Conservation (phyloP, 2,113 vertebrate genomes). For the Phylloscopus whistleri region DNA sequence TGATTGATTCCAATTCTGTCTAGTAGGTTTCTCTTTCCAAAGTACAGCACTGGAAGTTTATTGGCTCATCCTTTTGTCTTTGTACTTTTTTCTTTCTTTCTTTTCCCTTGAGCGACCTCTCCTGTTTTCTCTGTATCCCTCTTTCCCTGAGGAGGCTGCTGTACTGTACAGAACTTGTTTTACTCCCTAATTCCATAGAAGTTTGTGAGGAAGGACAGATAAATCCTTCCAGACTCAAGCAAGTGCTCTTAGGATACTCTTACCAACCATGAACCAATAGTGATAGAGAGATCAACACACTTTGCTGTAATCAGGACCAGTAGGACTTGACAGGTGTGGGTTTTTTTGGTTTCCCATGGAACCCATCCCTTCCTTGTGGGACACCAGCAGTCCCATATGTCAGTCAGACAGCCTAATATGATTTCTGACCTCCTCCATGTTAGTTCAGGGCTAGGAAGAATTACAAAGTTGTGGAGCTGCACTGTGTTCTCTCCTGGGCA, state of each 20-base stretch:
- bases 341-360: neutral
- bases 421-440: neutral
- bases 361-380: neutral
- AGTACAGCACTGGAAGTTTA: neutral
- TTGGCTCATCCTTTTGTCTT: slow-evolving; percentile 3
- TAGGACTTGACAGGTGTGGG: neutral
- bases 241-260: neutral
- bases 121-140: slow-evolving; percentile 14
- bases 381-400: neutral
- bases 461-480: neutral
- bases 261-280: neutral
- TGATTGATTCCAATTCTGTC: neutral
- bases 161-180: neutral
- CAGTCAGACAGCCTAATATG: neutral
- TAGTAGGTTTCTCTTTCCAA: neutral
- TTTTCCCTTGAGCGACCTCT: slow-evolving; percentile 55
- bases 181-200: neutral
- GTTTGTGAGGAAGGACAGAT: neutral
- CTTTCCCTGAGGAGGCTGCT: neutral
- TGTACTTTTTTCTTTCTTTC: neutral
- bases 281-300: neutral
- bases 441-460: neutral
- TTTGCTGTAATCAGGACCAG: neutral
- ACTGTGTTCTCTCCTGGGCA: neutral
- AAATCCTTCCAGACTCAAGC: neutral